Conservation (phyloP, 2,113 vertebrate species). For the Uropsilus gracilis region DNA sequence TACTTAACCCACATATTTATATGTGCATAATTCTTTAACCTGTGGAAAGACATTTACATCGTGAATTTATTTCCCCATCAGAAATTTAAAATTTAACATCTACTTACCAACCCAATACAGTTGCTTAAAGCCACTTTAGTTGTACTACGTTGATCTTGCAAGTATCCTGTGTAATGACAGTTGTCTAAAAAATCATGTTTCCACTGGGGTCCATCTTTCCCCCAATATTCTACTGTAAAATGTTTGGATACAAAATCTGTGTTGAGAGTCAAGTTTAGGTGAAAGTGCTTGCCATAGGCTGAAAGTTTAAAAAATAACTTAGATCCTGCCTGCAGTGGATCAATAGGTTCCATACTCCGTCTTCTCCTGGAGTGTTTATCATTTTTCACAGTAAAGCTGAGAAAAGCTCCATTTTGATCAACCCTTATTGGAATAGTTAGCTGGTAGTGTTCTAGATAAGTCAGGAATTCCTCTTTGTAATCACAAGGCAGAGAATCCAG, state of each 20-base stretch:
- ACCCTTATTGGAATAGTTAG: conserved; percentile 96
- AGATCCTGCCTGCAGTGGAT: conserved; percentile 89
- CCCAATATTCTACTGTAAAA: conserved; percentile 99
- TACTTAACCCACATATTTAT: background rate
- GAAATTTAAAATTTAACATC: conserved; percentile 64
- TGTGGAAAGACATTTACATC: conserved; percentile 52
- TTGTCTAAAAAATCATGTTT: conserved; percentile 93
- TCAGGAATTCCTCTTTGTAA: conserved; percentile 98
- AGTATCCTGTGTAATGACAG: conserved; percentile 96
- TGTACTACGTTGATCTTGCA: conserved; percentile 92
- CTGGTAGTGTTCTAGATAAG: conserved; percentile 98
- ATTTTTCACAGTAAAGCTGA: conserved; percentile 99
- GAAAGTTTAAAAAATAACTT: conserved; percentile 98
- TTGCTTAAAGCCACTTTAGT: conserved; percentile 97
- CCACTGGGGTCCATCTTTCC: conserved; percentile 93
- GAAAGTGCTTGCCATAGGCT: conserved; percentile 99
- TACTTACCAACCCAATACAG: conserved; percentile 98
- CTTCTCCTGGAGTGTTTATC: conserved; percentile 92
- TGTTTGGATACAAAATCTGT: conserved; percentile 97
- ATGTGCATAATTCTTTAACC: background rate
- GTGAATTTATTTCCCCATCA: conserved; percentile 36
- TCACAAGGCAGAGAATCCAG: conserved; percentile 87
- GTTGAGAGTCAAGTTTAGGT: conserved; percentile 97
- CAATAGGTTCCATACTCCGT: conserved; percentile 88
- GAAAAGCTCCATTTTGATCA: conserved; percentile 96